Evolutionary conservation across 2,113 vertebrate species (phyloP).

Genomic region (Sprattus sprattus): DNA sequence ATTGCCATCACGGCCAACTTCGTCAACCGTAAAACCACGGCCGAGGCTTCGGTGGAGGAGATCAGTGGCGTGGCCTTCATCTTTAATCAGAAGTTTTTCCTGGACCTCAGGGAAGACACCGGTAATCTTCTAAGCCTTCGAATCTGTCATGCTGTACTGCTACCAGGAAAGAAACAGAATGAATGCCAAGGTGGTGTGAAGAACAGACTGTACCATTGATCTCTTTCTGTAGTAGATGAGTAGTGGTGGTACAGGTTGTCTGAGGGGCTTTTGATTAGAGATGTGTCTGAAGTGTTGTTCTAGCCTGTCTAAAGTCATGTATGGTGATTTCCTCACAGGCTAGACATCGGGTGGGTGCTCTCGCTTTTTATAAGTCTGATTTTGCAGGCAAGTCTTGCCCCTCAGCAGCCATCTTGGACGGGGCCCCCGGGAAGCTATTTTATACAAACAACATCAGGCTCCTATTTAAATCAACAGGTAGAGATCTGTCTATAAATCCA

Average conservation of each 20-base stretch:
- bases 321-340: background rate
- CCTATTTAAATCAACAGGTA: too few relatives aligned
- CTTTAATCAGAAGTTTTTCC: constrained; percentile 99
- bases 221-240: background rate
- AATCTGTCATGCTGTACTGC: constrained; percentile 14
- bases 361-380: background rate
- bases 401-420: too few relatives aligned
- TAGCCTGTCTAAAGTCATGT: background rate
- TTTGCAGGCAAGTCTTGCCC: background rate
- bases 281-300: background rate
- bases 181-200: background rate
- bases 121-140: constrained; percentile 64
- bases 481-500: too few relatives aligned
- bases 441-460: too few relatives aligned
- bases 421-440: too few relatives aligned
- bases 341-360: background rate
- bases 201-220: background rate
- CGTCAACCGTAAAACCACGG: constrained; percentile 94
- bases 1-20: constrained; percentile 99
- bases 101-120: constrained; percentile 92
- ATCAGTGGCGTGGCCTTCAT: constrained; percentile 98
- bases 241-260: background rate
- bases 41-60: constrained; percentile 95
- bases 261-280: background rate
- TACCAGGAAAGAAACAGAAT: background rate